These are phyloP conservation scores for Aegotheles bennettii DNA, from an alignment of 2,113 vertebrate species.

Conservation along the genomic window DNA sequence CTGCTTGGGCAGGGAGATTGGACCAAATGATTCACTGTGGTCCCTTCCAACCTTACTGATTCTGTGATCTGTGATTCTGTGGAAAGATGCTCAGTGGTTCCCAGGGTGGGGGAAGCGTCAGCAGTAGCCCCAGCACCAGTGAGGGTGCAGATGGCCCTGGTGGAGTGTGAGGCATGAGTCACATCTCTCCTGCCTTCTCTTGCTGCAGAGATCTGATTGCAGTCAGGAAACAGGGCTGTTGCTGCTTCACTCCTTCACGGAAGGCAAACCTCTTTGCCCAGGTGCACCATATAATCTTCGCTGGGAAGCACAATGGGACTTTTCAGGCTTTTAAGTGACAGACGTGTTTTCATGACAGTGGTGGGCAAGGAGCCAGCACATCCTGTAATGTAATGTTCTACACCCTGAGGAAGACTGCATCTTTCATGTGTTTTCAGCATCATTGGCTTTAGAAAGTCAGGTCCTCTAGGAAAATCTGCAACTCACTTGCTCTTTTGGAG, in stretches of 20 bases:
- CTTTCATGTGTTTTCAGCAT: neutral
- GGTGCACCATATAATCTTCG: neutral
- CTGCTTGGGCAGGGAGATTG: no score
- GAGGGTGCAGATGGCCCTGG: neutral
- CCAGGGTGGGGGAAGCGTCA: fast-evolving
- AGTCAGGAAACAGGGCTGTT: neutral
- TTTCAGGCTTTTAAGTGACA: neutral
- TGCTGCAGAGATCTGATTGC: neutral
- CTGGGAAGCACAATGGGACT: neutral
- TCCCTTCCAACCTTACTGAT: no score
- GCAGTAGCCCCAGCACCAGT: neutral
- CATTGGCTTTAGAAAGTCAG: neutral
- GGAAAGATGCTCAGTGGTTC: neutral
- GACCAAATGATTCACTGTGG: no score
- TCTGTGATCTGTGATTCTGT: no score
- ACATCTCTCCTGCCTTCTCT: fast-evolving
- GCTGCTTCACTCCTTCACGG: neutral
- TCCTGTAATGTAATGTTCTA: neutral
- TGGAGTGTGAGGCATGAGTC: neutral
- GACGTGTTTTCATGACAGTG: neutral
- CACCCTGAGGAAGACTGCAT: neutral
- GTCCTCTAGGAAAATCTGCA: neutral
- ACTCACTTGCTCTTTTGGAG: neutral
- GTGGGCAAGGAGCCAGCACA: neutral
- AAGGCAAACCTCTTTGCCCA: neutral